Evolutionary conservation across 2,888 invertebrate genomes (phyloP), one percentile per base, ranked within the genome.

Genomic region (Nasonia oneida): DNA sequence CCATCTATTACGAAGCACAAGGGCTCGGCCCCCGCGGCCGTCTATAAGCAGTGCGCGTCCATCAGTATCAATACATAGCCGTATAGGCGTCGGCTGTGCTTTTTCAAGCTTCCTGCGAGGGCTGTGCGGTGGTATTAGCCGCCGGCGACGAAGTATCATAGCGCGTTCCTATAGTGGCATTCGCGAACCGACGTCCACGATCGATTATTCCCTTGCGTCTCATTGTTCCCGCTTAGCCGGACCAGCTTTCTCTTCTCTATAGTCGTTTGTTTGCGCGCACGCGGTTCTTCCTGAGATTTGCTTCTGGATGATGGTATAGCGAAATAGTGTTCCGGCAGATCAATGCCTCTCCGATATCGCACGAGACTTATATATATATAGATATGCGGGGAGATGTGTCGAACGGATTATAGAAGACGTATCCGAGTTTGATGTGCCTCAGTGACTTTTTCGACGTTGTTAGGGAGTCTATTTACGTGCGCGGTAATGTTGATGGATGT

Each of bases 201-300:
- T 83, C 78, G 73, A 83, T 83, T 57, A 50, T n/a, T 14, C 70
- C 64, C 61, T 78, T 15, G 42, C 14, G 77, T n/a, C 18, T 64
- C 42, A 75, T 64, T 81, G 29, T 81, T 18, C 29, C 8, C 71
- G 15, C n/a, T 71, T n/a, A 61, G 6, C 39, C 1, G 4, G 53
- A 5, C 14, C 53, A 53, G 42, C 12, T n/a, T 18, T 37, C 18
- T 71, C 39, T 39, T 39, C 15, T 39, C n/a, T 71, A 15, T 71
- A 15, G 14, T 70, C 33, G 29, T 37, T 37, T 37, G 15, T 18
- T 37, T 33, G 29, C 37, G 15, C 6, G 8, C 15, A 4, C 37
- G 2, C 4, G 2, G 8, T 33, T 18, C 70, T 6, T 3, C 15
- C 2, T 6, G 4, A 37, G 33, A 33, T 37, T 2, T 37, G 70